Evolutionary conservation across 2,888 invertebrate species (phyloP).

Genomic region (Tubulanus polymorphus): DNA sequence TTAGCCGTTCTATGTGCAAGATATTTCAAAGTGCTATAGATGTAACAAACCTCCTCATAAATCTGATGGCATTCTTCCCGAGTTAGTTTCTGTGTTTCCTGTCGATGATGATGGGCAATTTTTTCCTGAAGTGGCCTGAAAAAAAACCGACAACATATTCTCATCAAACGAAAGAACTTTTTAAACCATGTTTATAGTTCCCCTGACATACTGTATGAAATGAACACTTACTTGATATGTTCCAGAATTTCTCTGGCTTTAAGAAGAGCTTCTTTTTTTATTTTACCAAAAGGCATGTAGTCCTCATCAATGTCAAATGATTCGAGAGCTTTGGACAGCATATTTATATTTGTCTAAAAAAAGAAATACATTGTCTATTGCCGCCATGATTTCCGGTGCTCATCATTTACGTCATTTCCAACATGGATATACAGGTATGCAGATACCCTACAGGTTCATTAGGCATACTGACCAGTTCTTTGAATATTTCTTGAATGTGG

Average conservation of each 20-base stretch:
- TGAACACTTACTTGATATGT: constrained; percentile 45
- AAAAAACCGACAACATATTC: constrained; percentile 2
- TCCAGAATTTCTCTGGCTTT: constrained; percentile 48
- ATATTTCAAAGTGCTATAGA: too few species aligned
- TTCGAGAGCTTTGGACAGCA: constrained; percentile 39
- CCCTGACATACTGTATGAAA: neutral
- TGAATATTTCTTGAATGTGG: constrained; percentile 45
- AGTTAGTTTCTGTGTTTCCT: too few species aligned
- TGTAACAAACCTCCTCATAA: constrained; percentile 38
- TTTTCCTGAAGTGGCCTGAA: constrained; percentile 30
- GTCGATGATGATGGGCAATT: constrained; percentile 22
- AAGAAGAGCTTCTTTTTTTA: constrained; percentile 48
- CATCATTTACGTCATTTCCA: too few species aligned
- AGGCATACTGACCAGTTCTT: constrained; percentile 53
- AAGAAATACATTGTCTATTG: constrained; percentile 1
- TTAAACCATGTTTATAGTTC: too few species aligned
- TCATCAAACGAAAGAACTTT: neutral
- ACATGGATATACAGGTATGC: too few species aligned
- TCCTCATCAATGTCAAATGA: constrained; percentile 38
- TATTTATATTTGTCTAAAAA: constrained; percentile 41
- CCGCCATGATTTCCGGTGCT: too few species aligned
- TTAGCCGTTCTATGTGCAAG: too few species aligned
- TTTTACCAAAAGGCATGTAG: constrained; percentile 51
- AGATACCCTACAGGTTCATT: too few species aligned
- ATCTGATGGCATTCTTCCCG: constrained; percentile 33